Base-by-base conservation (phyloP, 2,888 invertebrate genomes). In the Furcula furcula region DNA sequence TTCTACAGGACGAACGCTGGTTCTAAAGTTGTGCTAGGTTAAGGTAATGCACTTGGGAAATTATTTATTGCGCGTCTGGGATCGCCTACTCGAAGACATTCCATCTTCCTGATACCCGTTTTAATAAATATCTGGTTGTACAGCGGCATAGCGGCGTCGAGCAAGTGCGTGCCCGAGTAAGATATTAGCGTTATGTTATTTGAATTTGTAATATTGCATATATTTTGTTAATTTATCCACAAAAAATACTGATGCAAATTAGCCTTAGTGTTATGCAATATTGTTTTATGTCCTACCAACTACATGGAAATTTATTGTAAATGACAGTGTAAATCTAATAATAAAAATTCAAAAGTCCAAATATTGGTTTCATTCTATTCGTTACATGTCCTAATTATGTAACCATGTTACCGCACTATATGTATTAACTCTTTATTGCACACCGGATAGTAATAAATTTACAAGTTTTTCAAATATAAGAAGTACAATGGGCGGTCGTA, bases 241-340 rank as follows among this genome's bases (percentile, higher is more conserved):
- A 79, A 79, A 79, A 20, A 85, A 85, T 87, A 87, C 87, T 86
- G 84, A 86, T 85, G 87, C 87, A 83, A n/a, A 80, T 79, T 87
- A 88, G 87, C 87, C 85, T 87, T 88, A 88, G 88, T 85, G 85
- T 87, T 86, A 87, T 86, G 88, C 88, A 87, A 87, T 87, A 87
- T 88, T 87, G 84, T 74, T 86, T 87, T 84, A 85, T 88, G 85
- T 84, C 86, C 85, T 86, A 85, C 86, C 82, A 87, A 81, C 84
- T 86, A 86, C 88, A 85, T 87, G 84, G 78, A 87, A 88, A 87
- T 86, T 87, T 87, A 87, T 86, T 88, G 87, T 87, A 88, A 88
- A 88, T 88, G 88, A 88, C 87, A 86, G 87, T 88, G 87, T 88
- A 88, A 88, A 87, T 88, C 88, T 86, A 87, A 88, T 87, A 87